Evolutionary conservation across 2,797 vertebrate genomes (phyloP).

Genomic region (Pseudochaenichthys georgianus): DNA sequence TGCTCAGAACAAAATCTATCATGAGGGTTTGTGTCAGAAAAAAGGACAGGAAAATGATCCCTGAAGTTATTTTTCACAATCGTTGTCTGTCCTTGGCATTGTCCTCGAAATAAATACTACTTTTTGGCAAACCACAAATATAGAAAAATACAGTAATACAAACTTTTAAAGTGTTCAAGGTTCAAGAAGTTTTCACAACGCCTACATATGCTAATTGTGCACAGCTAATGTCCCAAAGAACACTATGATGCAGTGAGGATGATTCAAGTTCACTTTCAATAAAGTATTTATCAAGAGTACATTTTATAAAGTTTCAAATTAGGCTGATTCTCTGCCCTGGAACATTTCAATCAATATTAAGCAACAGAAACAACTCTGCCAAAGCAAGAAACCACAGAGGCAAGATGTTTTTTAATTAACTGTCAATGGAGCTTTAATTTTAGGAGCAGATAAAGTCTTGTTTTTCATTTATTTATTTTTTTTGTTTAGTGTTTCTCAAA

Average conservation of each 20-base stretch:
- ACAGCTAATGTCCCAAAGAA: conserved; percentile 23
- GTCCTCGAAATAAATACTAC: background rate
- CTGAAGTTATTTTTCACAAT: background rate
- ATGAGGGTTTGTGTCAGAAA: background rate
- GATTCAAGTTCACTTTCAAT: conserved; percentile 39
- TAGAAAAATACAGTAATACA: background rate
- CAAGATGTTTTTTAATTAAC: conserved; percentile 64
- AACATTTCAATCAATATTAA: conserved; percentile 68
- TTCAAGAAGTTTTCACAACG: conserved; percentile 25
- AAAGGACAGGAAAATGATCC: background rate
- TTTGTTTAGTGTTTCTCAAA: background rate
- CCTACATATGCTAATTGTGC: conserved; percentile 24
- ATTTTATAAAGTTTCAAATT: conserved; percentile 41
- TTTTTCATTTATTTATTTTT: conserved; percentile 22
- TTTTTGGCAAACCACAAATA: background rate
- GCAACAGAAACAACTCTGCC: conserved; percentile 57
- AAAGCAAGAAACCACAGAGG: conserved; percentile 53
- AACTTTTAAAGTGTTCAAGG: conserved; percentile 13
- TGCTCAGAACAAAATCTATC: too few species aligned
- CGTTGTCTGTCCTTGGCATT: conserved; percentile 1
- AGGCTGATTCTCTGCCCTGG: conserved; percentile 53
- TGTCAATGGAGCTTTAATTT: conserved; percentile 61
- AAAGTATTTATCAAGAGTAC: conserved; percentile 32
- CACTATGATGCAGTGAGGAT: conserved; percentile 21
- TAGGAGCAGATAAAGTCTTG: conserved; percentile 11